Base-by-base conservation (phyloP, 2,888 invertebrate genomes). In the Diaperis boleti region DNA sequence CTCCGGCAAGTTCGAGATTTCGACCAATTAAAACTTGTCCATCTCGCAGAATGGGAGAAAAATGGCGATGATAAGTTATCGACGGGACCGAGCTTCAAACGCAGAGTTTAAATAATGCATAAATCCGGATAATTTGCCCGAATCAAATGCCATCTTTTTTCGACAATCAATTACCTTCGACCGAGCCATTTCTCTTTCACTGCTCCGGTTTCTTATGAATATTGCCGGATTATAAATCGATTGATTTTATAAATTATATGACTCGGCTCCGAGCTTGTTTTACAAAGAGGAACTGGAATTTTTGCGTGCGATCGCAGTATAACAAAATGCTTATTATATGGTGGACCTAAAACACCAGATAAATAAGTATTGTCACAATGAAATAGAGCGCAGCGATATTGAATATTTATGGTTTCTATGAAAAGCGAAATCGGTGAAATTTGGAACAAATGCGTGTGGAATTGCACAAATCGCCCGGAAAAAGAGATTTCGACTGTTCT, bases 101-200 rank as follows among this genome's bases (percentile, higher is more conserved):
- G 63, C 66, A 68, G 68, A 67, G 52, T 65, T 50, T 65, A 66
- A 69, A 67, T 66, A 64, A 72, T 68, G 68, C 72, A 74, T 75
- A 74, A 75, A 75, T 75, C 73, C 69, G 70, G 71, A 72, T 74
- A 76, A 77, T 76, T 76, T 73, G 72, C 68, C 69, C 68, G 72
- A 76, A 76, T 75, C 75, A 75, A 76, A 76, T 69, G 74, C 70
- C 74, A 72, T 76, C 70, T 71, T 74, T 72, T 71, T 70, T 72
- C 71, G 74, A 76, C 76, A 76, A 77, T 77, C 76, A 78, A 78
- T 78, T 78, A 76, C 72, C 67, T 70, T 67, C 70, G 57, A 59
- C 65, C 65, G 67, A 68, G 69, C 71, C 72, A 74, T 73, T 75
- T 74, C 73, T 72, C 69, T 67, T 70, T 64, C 69, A 63, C 65